phyloP scores from a whole-genome alignment of 2,113 vertebrate genomes.

The Carlito syrichta region DNA sequence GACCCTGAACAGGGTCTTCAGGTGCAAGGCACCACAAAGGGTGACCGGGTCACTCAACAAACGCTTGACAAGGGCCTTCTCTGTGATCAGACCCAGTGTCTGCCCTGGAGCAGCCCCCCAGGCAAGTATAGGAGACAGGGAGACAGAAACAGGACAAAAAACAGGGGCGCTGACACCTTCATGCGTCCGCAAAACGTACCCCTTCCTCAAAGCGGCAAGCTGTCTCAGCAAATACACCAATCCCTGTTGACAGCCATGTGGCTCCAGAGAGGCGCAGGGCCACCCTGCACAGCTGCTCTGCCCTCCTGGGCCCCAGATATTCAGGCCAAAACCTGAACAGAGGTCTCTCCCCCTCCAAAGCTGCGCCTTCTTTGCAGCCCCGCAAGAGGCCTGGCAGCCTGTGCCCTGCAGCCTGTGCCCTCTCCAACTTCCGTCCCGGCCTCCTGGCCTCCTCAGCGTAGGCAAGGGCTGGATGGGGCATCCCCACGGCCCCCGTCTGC shows the following conservation, averaged over 20 bases:
- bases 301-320: not conserved
- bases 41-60: not conserved
- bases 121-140: not conserved
- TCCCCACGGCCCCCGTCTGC: not conserved
- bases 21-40: not conserved
- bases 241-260: not conserved
- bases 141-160: not conserved
- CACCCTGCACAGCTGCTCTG: accelerated
- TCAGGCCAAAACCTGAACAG: not conserved
- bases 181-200: accelerated
- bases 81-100: not conserved
- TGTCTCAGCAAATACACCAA: not conserved
- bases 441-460: not conserved
- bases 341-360: not conserved
- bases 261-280: not conserved
- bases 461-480: not conserved
- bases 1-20: not conserved
- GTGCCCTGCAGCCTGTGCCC: not conserved
- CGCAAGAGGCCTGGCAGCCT: accelerated
- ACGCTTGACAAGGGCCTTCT: not conserved
- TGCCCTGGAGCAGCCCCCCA: not conserved
- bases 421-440: not conserved
- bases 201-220: not conserved
- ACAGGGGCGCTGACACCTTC: not conserved
- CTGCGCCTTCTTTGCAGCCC: not conserved